Evolutionary conservation across 2,888 invertebrate genomes (phyloP).

Genomic region (Eumerus sabulonum): DNA sequence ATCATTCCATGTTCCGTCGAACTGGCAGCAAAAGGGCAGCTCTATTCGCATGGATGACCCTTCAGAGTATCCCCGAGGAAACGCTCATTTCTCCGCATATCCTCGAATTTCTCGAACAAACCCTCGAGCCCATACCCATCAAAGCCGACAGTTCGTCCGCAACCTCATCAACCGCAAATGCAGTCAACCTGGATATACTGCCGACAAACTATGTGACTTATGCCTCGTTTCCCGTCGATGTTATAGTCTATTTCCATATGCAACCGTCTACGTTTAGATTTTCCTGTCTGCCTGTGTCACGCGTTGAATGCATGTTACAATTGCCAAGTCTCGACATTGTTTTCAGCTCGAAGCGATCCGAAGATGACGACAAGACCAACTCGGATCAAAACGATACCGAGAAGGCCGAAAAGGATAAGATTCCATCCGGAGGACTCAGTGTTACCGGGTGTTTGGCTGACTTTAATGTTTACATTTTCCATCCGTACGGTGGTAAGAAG

Average conservation of each 20-base stretch:
- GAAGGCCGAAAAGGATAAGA: constrained; percentile 73
- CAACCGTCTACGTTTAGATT: constrained; percentile 98
- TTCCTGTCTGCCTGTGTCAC: constrained; percentile 95
- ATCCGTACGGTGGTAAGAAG: constrained; percentile 96
- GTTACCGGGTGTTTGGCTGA: constrained; percentile 98
- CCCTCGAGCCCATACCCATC: constrained; percentile 94
- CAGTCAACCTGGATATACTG: constrained; percentile 81
- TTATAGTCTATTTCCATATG: constrained; percentile 98
- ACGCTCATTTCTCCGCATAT: constrained; percentile 98
- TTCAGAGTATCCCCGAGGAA: constrained; percentile 98
- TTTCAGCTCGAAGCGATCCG: constrained; percentile 94
- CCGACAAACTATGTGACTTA: constrained; percentile 90
- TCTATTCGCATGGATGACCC: constrained; percentile 95
- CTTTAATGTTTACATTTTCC: constrained; percentile 98
- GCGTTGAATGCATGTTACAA: constrained; percentile 97
- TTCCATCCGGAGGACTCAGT: constrained; percentile 80
- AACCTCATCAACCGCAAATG: constrained; percentile 75
- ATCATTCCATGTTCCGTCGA: constrained; percentile 78
- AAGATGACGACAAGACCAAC: constrained; percentile 79
- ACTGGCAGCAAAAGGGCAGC: constrained; percentile 91
- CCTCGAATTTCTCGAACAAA: constrained; percentile 97
- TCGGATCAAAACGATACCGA: constrained; percentile 63
- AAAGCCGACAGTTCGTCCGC: constrained; percentile 79
- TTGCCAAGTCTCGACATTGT: constrained; percentile 98
- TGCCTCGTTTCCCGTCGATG: constrained; percentile 98